phyloP scores from a whole-genome alignment of 2,888 invertebrate species.

The Julus scandinavius region DNA sequence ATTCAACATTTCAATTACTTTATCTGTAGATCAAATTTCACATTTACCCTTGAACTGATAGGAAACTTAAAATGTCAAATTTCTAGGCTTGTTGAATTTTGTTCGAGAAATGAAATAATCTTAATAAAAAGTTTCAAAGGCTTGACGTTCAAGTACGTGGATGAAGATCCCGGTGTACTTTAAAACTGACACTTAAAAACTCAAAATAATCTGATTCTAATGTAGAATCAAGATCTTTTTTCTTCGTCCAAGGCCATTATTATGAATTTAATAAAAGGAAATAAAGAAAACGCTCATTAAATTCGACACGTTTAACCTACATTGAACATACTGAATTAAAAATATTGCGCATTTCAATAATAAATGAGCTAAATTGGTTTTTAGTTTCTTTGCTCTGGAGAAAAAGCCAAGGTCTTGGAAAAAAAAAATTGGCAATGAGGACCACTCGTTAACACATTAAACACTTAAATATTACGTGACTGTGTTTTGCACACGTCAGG shows the following conservation, averaged over 20 bases:
- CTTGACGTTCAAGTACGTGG: background rate
- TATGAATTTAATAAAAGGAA: constrained; percentile 26
- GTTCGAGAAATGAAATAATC: background rate
- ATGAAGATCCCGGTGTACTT: constrained; percentile 11
- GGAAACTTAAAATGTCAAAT: background rate
- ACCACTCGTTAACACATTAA: background rate
- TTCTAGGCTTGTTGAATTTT: background rate
- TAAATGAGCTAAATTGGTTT: constrained; percentile 16
- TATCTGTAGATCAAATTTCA: constrained; percentile 7
- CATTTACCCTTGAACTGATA: background rate
- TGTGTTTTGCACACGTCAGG: background rate
- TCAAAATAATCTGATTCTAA: background rate
- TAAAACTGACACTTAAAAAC: constrained; percentile 20
- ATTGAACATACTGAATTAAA: background rate
- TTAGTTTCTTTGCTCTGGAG: background rate
- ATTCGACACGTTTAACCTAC: constrained; percentile 27
- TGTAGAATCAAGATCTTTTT: background rate
- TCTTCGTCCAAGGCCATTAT: background rate
- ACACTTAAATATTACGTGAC: background rate
- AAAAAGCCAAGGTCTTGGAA: constrained; percentile 11
- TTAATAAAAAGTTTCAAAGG: background rate
- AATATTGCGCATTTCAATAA: constrained; percentile 21
- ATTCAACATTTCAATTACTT: constrained; percentile 12
- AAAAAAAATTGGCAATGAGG: background rate
- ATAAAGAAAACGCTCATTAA: constrained; percentile 16